A percentile compares a stretch with the other conserved stretches of the same genome.
Evolutionary conservation across 2,888 invertebrate genomes (phyloP).

Genomic region (Zygogramma bicolorata): DNA sequence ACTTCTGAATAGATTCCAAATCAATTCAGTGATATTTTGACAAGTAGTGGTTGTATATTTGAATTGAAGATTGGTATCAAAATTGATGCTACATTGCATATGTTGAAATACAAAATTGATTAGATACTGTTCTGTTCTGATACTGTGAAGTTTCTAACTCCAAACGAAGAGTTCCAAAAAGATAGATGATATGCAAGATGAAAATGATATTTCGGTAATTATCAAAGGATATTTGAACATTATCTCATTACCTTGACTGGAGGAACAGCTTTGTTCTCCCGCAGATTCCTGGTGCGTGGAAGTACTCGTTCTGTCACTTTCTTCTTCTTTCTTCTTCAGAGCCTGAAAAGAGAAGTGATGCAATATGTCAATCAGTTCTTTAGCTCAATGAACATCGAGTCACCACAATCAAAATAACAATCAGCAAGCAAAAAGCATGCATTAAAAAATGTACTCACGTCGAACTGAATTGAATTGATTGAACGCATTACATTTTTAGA

Average conservation of each 20-base stretch:
- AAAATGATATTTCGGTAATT: too few relatives aligned
- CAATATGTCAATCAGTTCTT: background rate
- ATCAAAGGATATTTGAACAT: background rate
- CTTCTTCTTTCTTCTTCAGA: conserved; percentile 67
- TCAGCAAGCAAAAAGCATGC: background rate
- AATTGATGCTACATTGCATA: too few relatives aligned
- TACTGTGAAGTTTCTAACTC: too few relatives aligned
- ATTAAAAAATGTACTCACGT: background rate
- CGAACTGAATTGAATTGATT: background rate
- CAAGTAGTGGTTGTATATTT: too few relatives aligned
- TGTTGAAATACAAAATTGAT: too few relatives aligned
- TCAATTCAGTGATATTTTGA: too few relatives aligned
- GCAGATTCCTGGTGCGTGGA: conserved; percentile 68
- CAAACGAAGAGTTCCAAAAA: too few relatives aligned
- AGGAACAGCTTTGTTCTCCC: conserved; percentile 62
- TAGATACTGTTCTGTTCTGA: too few relatives aligned
- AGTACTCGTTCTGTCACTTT: conserved; percentile 63
- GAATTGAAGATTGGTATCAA: too few relatives aligned
- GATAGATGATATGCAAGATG: too few relatives aligned
- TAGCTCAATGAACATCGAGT: background rate
- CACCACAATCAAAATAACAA: background rate
- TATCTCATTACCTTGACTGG: conserved; percentile 69
- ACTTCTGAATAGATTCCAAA: too few relatives aligned
- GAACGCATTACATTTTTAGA: too few relatives aligned
- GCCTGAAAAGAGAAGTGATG: conserved; percentile 59